Conservation (phyloP, 2,113 vertebrate species). For the Vidua macroura region DNA sequence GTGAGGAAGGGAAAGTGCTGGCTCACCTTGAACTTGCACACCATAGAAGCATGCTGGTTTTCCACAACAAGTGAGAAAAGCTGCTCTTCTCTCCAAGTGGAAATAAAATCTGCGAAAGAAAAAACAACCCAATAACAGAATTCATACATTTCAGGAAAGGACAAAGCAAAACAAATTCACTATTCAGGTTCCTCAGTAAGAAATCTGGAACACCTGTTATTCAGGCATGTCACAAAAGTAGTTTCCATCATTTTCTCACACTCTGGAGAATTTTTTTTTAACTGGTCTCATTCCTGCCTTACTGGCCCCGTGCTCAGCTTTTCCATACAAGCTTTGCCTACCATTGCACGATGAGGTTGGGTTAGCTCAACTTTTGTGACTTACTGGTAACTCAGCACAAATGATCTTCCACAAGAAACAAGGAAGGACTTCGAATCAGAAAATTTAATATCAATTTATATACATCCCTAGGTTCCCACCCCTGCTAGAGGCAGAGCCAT, state of each 20-base stretch:
- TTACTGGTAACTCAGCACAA: background rate
- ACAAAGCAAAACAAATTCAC: background rate
- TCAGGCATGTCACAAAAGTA: background rate
- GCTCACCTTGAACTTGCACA: background rate
- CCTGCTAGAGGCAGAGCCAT: background rate
- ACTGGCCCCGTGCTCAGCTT: background rate
- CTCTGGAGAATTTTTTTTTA: background rate
- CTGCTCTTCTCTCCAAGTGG: background rate
- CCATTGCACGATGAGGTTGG: accelerated
- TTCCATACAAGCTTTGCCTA: background rate
- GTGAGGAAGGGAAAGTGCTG: background rate
- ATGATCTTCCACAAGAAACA: background rate
- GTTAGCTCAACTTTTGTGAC: background rate
- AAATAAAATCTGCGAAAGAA: background rate
- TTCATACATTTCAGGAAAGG: background rate
- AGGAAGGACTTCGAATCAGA: background rate
- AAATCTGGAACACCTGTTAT: background rate
- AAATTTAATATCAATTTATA: background rate
- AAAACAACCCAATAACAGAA: background rate
- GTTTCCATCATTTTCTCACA: background rate
- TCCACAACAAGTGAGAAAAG: background rate
- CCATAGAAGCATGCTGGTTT: background rate
- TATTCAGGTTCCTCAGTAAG: background rate
- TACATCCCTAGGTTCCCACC: background rate
- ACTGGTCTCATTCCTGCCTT: background rate